Evolutionary conservation across 2,113 vertebrate genomes (phyloP).

Genomic region (Aptenodytes forsteri): DNA sequence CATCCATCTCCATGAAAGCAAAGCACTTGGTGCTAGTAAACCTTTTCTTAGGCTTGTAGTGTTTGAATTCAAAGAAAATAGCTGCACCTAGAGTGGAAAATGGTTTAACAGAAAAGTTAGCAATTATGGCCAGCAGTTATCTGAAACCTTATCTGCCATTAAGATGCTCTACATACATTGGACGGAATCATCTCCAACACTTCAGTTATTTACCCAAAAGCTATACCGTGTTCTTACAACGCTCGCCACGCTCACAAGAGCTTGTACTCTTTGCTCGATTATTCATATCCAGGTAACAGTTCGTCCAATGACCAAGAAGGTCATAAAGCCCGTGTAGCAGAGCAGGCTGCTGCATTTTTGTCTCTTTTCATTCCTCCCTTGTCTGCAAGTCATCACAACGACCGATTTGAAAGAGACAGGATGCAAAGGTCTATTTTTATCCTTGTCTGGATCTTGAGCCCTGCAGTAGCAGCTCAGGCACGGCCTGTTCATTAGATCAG

Average conservation of each 20-base stretch:
- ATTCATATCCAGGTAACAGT: not conserved
- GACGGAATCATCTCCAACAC: not conserved
- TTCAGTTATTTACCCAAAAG: not conserved
- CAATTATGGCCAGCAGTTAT: not conserved
- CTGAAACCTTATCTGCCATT: not conserved
- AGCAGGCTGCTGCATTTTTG: not conserved
- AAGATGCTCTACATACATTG: not conserved
- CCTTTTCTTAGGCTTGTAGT: slow-evolving; percentile 99
- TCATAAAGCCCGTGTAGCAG: not conserved
- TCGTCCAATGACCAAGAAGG: not conserved
- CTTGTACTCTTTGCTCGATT: not conserved
- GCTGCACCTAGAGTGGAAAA: slow-evolving; percentile 83
- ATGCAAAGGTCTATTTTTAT: slow-evolving; percentile 1
- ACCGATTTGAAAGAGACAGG: not conserved
- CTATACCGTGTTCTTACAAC: rapidly evolving
- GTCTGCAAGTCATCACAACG: not conserved
- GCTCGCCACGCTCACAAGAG: not conserved
- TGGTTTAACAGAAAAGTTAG: not conserved
- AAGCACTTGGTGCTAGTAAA: slow-evolving; percentile 99
- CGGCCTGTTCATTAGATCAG: not conserved
- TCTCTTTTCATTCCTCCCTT: not conserved
- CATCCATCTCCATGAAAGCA: slow-evolving; percentile 99
- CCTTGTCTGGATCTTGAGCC: not conserved
- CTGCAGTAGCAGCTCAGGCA: not conserved
- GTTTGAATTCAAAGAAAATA: slow-evolving; percentile 99